A percentile compares a stretch with the other conserved stretches of the same genome.
These are phyloP conservation scores for Pemphredon lugubris DNA, from an alignment of 2,888 invertebrate species.

Conservation along the genomic window DNA sequence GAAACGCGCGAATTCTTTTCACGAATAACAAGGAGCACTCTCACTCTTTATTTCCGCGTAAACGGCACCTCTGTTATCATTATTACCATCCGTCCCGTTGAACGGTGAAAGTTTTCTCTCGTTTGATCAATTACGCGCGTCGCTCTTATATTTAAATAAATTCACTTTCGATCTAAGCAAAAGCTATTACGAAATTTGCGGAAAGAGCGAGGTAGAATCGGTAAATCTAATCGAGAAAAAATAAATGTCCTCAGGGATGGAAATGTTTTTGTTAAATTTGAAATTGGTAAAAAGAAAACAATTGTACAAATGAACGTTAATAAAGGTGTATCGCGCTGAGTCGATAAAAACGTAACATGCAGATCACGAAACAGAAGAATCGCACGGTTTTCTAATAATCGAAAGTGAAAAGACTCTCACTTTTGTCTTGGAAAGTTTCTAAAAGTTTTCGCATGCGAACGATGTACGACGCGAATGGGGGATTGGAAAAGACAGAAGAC, in stretches of 20 bases:
- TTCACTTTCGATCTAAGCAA: background rate
- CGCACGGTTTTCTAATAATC: slow-evolving; percentile 66
- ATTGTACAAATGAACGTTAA: background rate
- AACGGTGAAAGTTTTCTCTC: slow-evolving; percentile 57
- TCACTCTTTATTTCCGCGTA: slow-evolving; percentile 45
- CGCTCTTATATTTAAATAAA: slow-evolving; percentile 16
- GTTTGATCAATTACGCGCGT: slow-evolving; percentile 15
- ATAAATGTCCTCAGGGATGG: background rate
- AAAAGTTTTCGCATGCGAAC: slow-evolving; percentile 56
- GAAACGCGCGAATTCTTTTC: slow-evolving; percentile 20
- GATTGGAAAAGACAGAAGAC: background rate
- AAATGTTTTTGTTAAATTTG: too few relatives aligned
- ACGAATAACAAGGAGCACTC: slow-evolving; percentile 39
- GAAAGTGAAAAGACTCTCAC: slow-evolving; percentile 75
- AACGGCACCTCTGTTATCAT: slow-evolving; percentile 18
- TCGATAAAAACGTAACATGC: background rate
- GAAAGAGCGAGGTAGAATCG: background rate
- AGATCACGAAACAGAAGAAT: slow-evolving; percentile 8
- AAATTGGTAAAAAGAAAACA: background rate
- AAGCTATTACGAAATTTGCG: slow-evolving; percentile 22
- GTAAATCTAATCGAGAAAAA: background rate
- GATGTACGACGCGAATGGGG: background rate
- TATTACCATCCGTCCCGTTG: slow-evolving; percentile 50
- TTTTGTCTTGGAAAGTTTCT: slow-evolving; percentile 71
- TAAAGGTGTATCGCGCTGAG: background rate